A percentile compares a stretch with the other conserved stretches of the same genome.
Evolutionary conservation across 2,113 vertebrate species (phyloP).

Genomic region (Aphelocoma coerulescens): DNA sequence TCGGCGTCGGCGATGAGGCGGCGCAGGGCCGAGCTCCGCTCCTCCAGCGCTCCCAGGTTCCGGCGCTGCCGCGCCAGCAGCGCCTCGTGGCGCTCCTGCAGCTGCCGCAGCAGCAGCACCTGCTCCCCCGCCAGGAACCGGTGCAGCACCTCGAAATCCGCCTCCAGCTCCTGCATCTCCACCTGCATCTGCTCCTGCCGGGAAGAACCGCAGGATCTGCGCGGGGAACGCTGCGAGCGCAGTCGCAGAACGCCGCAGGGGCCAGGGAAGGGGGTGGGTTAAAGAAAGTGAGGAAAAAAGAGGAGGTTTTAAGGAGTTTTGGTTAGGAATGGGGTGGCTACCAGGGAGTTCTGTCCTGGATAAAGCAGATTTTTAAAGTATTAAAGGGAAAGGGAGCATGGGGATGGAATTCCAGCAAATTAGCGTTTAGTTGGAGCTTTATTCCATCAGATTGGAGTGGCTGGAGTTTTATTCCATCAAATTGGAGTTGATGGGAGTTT

Average conservation of each 20-base stretch:
- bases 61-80: constrained; percentile 52
- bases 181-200: constrained; percentile 70
- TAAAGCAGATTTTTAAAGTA: background rate
- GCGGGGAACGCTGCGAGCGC: background rate
- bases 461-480: background rate
- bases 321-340: background rate
- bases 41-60: constrained; percentile 37
- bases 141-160: constrained; percentile 70
- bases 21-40: constrained; percentile 55
- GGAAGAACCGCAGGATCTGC: background rate
- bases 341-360: background rate
- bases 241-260: background rate
- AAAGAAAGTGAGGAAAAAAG: background rate
- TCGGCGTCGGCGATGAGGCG: constrained; percentile 64
- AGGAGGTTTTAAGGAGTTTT: background rate
- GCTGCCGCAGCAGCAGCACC: constrained; percentile 67
- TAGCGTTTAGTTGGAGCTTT: rapidly evolving
- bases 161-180: constrained; percentile 70
- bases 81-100: constrained; percentile 67
- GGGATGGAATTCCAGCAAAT: background rate
- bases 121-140: constrained; percentile 73
- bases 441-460: no score
- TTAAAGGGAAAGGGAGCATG: background rate
- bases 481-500: background rate
- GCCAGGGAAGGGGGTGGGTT: background rate